These are phyloP conservation scores for Amphipyra berbera DNA, from an alignment of 2,888 invertebrate species.

Conservation along the genomic window DNA sequence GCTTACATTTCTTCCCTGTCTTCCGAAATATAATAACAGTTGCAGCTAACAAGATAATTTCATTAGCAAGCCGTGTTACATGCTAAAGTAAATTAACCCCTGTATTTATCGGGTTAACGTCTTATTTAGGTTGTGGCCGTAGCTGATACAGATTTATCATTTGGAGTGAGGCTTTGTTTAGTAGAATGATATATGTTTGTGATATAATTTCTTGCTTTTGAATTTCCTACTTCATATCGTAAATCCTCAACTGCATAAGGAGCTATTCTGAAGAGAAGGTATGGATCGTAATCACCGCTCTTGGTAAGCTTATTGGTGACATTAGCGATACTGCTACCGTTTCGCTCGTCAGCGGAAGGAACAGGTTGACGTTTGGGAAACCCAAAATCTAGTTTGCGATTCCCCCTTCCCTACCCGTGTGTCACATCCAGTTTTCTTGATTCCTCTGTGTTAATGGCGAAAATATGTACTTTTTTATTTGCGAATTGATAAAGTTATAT, in stretches of 20 bases:
- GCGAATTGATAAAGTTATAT: constrained; percentile 26
- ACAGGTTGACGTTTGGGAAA: too few relatives aligned
- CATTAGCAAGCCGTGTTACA: constrained; percentile 46
- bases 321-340: too few relatives aligned
- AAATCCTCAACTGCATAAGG: too few relatives aligned
- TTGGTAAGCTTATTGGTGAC: too few relatives aligned
- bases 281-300: too few relatives aligned
- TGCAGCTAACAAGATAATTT: constrained; percentile 62
- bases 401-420: too few relatives aligned
- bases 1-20: constrained; percentile 33
- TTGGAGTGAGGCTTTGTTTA: constrained; percentile 9
- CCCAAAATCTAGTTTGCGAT: too few relatives aligned
- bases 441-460: background rate
- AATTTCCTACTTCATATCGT: background rate
- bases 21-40: constrained; percentile 58
- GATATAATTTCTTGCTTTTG: background rate
- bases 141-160: constrained; percentile 12
- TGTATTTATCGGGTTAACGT: constrained; percentile 22
- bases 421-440: background rate
- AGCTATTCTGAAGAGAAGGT: too few relatives aligned
- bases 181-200: constrained; percentile 2
- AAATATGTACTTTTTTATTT: constrained; percentile 8
- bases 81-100: constrained; percentile 28
- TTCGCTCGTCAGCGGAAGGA: too few relatives aligned
- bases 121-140: constrained; percentile 9